phyloP scores from a whole-genome alignment of 2,113 vertebrate genomes.

The Thunnus maccoyii region DNA sequence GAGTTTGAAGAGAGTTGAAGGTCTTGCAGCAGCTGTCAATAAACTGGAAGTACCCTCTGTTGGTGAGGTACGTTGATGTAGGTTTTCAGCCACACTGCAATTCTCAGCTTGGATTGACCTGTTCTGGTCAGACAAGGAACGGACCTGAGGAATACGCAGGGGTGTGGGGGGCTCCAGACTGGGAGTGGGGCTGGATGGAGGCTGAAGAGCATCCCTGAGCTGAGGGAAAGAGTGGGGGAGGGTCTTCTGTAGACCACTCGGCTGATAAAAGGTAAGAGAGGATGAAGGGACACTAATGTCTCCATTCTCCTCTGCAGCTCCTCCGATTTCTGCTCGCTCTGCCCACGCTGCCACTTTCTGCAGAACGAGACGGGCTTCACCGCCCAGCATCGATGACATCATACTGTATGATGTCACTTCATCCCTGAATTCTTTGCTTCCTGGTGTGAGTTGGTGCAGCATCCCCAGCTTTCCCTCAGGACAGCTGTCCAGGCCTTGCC shows the following conservation, averaged over 20 bases:
- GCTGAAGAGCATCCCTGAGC: slow-evolving; percentile 87
- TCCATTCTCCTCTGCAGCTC: slow-evolving; percentile 85
- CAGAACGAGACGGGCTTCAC: slow-evolving; percentile 93
- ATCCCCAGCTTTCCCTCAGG: slow-evolving; percentile 90
- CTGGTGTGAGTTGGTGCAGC: slow-evolving; percentile 89
- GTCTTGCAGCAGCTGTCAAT: slow-evolving; percentile 56
- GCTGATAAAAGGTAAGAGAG: slow-evolving; percentile 64
- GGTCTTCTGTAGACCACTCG: slow-evolving; percentile 59
- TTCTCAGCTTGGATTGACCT: slow-evolving; percentile 60
- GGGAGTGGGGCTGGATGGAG: slow-evolving; percentile 71
- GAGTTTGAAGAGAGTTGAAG: slow-evolving; percentile 74
- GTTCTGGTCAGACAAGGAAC: slow-evolving; percentile 66
- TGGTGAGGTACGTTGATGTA: slow-evolving; percentile 69
- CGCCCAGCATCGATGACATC: slow-evolving; percentile 79
- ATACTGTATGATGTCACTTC: slow-evolving; percentile 87
- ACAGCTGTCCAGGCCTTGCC: slow-evolving; percentile 94
- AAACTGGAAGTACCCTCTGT: slow-evolving; percentile 60
- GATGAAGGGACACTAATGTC: slow-evolving; percentile 66
- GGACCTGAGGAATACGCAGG: slow-evolving; percentile 82
- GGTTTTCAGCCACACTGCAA: slow-evolving; percentile 53
- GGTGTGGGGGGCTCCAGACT: slow-evolving; percentile 63
- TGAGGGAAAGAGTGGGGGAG: slow-evolving; percentile 89
- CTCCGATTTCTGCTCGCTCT: slow-evolving; percentile 77
- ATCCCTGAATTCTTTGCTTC: slow-evolving; percentile 85
- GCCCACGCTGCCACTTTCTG: slow-evolving; percentile 97